Evolutionary conservation across 2,797 vertebrate genomes (phyloP), one percentile per base, ranked within the genome.

Genomic region (Tokudaia muenninki): DNA sequence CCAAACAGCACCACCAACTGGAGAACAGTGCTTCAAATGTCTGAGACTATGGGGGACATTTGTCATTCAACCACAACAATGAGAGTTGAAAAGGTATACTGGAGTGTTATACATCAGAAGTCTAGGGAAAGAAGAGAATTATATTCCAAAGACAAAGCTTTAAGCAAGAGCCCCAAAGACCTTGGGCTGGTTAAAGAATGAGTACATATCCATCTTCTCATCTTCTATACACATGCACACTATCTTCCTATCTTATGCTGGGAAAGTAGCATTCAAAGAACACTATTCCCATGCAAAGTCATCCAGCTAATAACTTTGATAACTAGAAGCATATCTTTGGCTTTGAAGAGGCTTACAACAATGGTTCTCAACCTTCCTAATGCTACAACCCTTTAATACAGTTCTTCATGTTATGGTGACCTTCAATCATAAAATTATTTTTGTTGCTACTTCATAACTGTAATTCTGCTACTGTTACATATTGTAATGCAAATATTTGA

Each of bases 61-160:
- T 61, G 12, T 82, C 55, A 82, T 61, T 82, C 55, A 82, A 82
- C 13, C 55, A 41, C 24, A 82, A 82, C 22, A 61, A 26, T 82
- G 12, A 87, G 72, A 34, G 4, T 41, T 57, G 14, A 44, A n/a
- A 41, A 79, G n/a, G 4, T 88, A 63, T 84, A 92, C 65, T 67
- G 1, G 80, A 96, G 2, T 77, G 9, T 47, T 34, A 77, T 72
- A 29, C 41, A 63, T 12, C 24, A 90, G 94, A 92, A 72, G 41
- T 87, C 84, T 34, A 81, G 16, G 29, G 24, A 87, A 95, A 95
- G 55, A 92, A 93, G 37, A 91, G 13, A 57, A 82, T 65, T 79
- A 52, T 74, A 16, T 1, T 37, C n/a, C 31, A 88, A 79, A 92
- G 37, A 11, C 77, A 95, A 92, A 84, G 41, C 5, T 91, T 65